Conservation (phyloP, 2,113 vertebrate genomes). For the Procavia capensis region DNA sequence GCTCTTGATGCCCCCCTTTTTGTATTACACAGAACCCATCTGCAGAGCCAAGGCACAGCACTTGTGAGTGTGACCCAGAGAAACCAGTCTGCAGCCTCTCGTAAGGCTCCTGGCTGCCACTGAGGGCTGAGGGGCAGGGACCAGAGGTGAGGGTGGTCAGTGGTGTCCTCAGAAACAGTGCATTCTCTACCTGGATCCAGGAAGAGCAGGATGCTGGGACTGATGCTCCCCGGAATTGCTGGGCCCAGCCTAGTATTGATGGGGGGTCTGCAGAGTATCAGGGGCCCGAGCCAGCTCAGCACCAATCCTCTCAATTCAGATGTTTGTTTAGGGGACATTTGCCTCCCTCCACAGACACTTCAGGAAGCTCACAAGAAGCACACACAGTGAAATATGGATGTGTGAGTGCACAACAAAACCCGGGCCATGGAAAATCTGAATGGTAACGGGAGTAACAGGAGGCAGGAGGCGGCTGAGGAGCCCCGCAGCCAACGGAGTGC, state of each 20-base stretch:
- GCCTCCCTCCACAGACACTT: rapidly evolving
- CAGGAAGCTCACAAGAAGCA: not conserved
- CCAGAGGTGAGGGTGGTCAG: rapidly evolving
- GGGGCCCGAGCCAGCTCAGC: rapidly evolving
- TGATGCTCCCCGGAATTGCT: rapidly evolving
- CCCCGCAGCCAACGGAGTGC: rapidly evolving
- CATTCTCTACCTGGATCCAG: not conserved
- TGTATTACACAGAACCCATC: not conserved
- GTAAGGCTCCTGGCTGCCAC: rapidly evolving
- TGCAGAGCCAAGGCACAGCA: not conserved
- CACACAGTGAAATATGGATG: rapidly evolving
- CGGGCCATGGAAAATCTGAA: rapidly evolving
- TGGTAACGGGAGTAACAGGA: rapidly evolving
- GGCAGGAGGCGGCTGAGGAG: rapidly evolving
- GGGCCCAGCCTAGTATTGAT: rapidly evolving
- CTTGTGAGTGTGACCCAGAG: conserved; percentile 7
- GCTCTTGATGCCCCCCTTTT: not conserved
- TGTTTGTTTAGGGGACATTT: rapidly evolving
- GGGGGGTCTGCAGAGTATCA: rapidly evolving
- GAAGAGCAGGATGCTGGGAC: rapidly evolving
- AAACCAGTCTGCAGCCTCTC: not conserved
- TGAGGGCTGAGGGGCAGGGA: not conserved
- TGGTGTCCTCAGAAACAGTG: not conserved
- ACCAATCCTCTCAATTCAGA: rapidly evolving
- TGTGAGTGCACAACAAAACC: rapidly evolving